Conservation (phyloP, 2,113 vertebrate species). For the Alces alces region DNA sequence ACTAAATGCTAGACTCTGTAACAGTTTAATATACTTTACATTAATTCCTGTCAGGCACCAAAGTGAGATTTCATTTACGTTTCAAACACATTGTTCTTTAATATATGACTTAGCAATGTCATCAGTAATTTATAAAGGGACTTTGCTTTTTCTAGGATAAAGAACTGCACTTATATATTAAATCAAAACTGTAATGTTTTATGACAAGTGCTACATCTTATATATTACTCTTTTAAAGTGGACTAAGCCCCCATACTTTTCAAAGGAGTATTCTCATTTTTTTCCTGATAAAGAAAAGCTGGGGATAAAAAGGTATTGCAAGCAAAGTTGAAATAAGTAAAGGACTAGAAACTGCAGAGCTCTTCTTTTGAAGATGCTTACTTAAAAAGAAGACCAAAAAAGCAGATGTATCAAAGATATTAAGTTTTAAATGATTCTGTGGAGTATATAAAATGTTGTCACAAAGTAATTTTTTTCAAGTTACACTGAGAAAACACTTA, state of each 20-base stretch:
- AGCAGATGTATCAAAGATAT: neutral
- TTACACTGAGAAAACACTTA: neutral
- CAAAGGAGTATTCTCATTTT: neutral
- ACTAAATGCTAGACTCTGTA: neutral
- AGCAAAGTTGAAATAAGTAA: conserved; percentile 26
- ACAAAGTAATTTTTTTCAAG: neutral
- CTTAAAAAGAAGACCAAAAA: conserved; percentile 28
- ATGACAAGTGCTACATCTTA: neutral
- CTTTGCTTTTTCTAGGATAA: neutral
- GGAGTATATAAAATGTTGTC: neutral
- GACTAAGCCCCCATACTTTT: neutral
- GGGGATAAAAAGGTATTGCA: neutral
- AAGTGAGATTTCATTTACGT: neutral
- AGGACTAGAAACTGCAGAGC: neutral
- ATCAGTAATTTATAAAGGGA: neutral
- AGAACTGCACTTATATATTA: neutral
- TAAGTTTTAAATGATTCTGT: neutral
- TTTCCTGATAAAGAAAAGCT: neutral
- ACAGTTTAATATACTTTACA: neutral
- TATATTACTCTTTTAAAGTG: neutral
- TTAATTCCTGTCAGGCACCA: neutral
- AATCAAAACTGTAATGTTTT: neutral
- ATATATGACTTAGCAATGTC: neutral
- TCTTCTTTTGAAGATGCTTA: conserved; percentile 44
- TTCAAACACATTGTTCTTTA: neutral